A percentile compares a stretch with the other conserved stretches of the same genome.
Conservation (phyloP, 2,888 invertebrate species). For the Pemphredon lugubris region DNA sequence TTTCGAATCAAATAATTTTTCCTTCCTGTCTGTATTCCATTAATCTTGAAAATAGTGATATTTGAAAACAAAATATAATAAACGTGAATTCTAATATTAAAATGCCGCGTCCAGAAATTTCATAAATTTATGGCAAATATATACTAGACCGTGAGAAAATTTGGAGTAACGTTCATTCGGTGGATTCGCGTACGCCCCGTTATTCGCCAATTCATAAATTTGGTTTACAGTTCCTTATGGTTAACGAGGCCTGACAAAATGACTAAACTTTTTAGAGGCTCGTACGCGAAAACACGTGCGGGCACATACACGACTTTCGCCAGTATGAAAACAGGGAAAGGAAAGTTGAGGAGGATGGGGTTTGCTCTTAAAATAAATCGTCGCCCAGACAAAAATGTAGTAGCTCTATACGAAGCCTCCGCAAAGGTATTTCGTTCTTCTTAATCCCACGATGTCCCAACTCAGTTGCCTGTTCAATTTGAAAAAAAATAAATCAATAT, state of each 20-base stretch:
- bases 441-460: background rate
- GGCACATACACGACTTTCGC: slow-evolving; percentile 13
- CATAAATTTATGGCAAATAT: too few relatives aligned
- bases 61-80: too few relatives aligned
- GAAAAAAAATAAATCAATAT: too few relatives aligned
- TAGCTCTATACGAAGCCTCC: slow-evolving; percentile 19
- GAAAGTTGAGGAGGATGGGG: slow-evolving; percentile 50
- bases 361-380: slow-evolving; percentile 66
- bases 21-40: too few relatives aligned
- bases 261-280: slow-evolving; percentile 17
- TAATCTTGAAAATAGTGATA: too few relatives aligned
- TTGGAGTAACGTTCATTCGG: too few relatives aligned
- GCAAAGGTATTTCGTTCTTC: slow-evolving; percentile 9
- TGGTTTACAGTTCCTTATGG: slow-evolving; percentile 25
- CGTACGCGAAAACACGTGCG: slow-evolving; percentile 35
- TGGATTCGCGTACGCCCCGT: too few relatives aligned
- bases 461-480: background rate
- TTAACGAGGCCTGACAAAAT: slow-evolving; percentile 25
- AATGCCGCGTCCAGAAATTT: too few relatives aligned
- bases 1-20: too few relatives aligned
- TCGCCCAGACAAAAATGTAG: slow-evolving; percentile 64
- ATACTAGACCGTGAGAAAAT: too few relatives aligned
- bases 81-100: too few relatives aligned
- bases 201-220: slow-evolving; percentile 24
- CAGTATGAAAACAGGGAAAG: slow-evolving; percentile 46